phyloP scores from a whole-genome alignment of 2,797 vertebrate species.

The Pygocentrus nattereri region DNA sequence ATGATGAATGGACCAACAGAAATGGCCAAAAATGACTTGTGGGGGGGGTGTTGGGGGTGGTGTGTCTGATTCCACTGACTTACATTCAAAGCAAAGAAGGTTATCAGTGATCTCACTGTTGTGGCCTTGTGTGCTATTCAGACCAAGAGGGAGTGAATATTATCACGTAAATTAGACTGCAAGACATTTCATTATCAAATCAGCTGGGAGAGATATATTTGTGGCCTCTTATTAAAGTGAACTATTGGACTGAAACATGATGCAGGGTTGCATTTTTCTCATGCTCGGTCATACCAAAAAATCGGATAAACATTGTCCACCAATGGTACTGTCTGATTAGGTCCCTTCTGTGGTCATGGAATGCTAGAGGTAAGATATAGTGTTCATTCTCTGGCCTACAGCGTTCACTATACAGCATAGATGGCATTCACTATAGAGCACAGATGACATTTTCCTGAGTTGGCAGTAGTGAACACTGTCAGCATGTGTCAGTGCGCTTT shows the following conservation, averaged over 20 bases:
- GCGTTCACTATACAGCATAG: background rate
- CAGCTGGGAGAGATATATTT: constrained; percentile 28
- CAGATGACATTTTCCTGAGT: background rate
- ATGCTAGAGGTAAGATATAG: background rate
- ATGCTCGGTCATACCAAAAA: background rate
- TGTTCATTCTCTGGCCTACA: background rate
- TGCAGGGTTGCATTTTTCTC: background rate
- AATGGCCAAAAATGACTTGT: too few relatives aligned
- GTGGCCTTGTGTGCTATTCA: background rate
- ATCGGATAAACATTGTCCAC: background rate
- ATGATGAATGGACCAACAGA: too few relatives aligned
- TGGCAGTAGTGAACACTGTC: background rate
- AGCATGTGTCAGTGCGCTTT: background rate
- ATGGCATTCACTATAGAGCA: background rate
- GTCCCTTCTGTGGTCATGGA: background rate
- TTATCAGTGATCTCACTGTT: background rate
- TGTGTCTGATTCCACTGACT: too few relatives aligned
- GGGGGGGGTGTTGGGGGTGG: too few relatives aligned
- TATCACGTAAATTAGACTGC: background rate
- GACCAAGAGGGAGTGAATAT: constrained; percentile 7
- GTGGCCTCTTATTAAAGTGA: constrained; percentile 19
- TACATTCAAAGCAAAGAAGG: too few relatives aligned
- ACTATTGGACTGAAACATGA: constrained; percentile 25
- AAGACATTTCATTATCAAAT: constrained; percentile 26
- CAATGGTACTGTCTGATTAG: background rate